Conservation (phyloP, 2,888 invertebrate species). For the Leptopilina myrica region DNA sequence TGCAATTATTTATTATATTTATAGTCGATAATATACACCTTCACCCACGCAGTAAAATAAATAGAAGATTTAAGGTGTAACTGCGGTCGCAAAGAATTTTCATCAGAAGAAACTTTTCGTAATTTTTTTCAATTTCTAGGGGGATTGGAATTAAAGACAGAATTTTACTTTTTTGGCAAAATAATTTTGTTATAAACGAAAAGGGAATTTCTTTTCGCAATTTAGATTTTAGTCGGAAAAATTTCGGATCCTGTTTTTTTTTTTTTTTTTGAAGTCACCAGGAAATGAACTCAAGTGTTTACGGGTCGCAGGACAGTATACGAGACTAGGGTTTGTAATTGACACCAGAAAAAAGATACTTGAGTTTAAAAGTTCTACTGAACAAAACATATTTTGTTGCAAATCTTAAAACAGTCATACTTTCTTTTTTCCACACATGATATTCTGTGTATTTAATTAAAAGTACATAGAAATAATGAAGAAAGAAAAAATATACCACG, state of each 20-base stretch:
- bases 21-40: conserved; percentile 9
- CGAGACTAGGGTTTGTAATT: conserved; percentile 18
- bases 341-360: conserved; percentile 30
- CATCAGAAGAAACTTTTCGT: neutral
- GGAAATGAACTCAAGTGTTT: conserved; percentile 37
- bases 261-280: neutral
- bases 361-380: conserved; percentile 22
- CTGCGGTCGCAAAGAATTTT: conserved; percentile 58
- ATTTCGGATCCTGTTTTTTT: too few relatives aligned
- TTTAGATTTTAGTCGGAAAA: neutral
- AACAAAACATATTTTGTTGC: conserved; percentile 12
- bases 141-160: neutral
- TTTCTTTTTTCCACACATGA: neutral
- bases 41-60: conserved; percentile 56
- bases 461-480: too few relatives aligned
- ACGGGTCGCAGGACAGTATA: conserved; percentile 25
- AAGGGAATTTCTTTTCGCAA: too few relatives aligned
- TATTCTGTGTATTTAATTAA: too few relatives aligned
- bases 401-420: neutral
- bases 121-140: neutral
- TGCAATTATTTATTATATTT: conserved; percentile 5
- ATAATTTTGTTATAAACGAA: too few relatives aligned
- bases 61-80: conserved; percentile 55
- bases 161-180: too few relatives aligned
- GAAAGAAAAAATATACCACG: too few relatives aligned